A percentile compares a stretch with the other conserved stretches of the same genome.
These are phyloP conservation scores for Glareola pratincola DNA, from an alignment of 2,113 vertebrate species.

Conservation along the genomic window DNA sequence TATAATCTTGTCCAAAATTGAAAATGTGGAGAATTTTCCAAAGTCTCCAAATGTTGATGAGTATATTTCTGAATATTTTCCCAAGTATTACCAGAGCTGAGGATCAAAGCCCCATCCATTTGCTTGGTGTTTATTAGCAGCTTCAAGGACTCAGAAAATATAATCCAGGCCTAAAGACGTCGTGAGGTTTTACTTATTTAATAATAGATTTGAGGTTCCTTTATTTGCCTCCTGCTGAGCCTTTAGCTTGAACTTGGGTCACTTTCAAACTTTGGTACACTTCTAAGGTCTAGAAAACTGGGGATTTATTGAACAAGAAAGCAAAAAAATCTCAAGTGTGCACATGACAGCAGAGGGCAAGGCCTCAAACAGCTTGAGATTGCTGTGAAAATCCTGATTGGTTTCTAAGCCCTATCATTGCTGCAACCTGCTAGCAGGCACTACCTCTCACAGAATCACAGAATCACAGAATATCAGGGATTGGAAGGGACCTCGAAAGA, in stretches of 20 bases:
- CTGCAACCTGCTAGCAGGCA: neutral
- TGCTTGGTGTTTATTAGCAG: slow-evolving; percentile 4
- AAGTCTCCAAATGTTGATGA: neutral
- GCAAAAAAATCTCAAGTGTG: slow-evolving; percentile 13
- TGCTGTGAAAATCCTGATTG: slow-evolving; percentile 45
- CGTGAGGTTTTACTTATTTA: slow-evolving; percentile 9
- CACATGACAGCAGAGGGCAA: slow-evolving; percentile 55
- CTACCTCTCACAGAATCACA: too few relatives aligned
- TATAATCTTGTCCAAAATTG: neutral
- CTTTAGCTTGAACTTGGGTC: slow-evolving; percentile 52
- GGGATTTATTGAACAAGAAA: slow-evolving; percentile 50
- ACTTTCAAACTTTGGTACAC: slow-evolving; percentile 40
- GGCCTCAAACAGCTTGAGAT: slow-evolving; percentile 52
- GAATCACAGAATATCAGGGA: too few relatives aligned
- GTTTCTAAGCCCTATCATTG: slow-evolving; percentile 47
- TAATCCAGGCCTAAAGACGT: slow-evolving; percentile 7
- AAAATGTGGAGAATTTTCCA: neutral
- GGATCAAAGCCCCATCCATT: neutral
- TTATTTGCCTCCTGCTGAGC: slow-evolving; percentile 55
- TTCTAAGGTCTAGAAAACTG: slow-evolving; percentile 18
- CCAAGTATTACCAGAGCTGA: neutral
- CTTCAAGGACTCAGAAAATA: slow-evolving; percentile 42
- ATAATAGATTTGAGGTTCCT: slow-evolving; percentile 37
- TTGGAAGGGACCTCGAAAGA: too few relatives aligned
- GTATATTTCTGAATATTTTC: neutral